Evolutionary conservation across 1,140 invertebrate species (phyloP).

Genomic region (Sipha flava): DNA sequence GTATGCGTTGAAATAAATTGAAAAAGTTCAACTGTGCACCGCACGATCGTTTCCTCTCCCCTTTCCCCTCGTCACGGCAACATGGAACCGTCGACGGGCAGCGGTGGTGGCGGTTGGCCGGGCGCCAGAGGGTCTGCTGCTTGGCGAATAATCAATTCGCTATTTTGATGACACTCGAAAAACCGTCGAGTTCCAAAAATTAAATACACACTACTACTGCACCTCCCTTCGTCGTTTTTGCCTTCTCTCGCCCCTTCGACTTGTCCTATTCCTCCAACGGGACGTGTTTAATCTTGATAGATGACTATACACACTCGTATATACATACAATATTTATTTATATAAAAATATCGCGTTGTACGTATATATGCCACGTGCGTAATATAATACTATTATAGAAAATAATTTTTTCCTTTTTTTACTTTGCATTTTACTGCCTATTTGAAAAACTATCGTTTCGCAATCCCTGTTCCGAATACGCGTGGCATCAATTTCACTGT

Average conservation of each 20-base stretch:
- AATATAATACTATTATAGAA: too few species aligned
- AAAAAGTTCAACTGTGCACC: background rate
- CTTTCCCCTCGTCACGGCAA: too few species aligned
- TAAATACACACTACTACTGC: background rate
- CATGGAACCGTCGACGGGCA: background rate
- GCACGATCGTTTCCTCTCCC: background rate
- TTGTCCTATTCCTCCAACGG: background rate
- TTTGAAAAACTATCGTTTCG: too few species aligned
- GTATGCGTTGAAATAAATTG: background rate
- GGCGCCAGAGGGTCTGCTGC: background rate
- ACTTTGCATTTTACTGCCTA: too few species aligned
- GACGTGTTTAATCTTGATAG: slow-evolving; percentile 10
- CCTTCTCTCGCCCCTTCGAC: background rate
- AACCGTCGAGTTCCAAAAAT: slow-evolving; percentile 16
- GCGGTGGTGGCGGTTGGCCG: background rate
- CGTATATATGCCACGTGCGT: too few species aligned
- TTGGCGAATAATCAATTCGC: slow-evolving; percentile 31
- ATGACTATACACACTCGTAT: background rate
- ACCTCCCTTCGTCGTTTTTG: background rate
- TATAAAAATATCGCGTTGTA: too few species aligned
- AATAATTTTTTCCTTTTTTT: too few species aligned
- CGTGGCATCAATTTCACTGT: too few species aligned
- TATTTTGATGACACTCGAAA: slow-evolving; percentile 8
- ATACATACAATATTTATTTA: background rate
- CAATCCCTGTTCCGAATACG: too few species aligned